Percentiles rank a stretch among this genome's conserved stretches.
Evolutionary conservation across 2,888 invertebrate genomes (phyloP).

Genomic region (Hermaeophaga mercurialis): DNA sequence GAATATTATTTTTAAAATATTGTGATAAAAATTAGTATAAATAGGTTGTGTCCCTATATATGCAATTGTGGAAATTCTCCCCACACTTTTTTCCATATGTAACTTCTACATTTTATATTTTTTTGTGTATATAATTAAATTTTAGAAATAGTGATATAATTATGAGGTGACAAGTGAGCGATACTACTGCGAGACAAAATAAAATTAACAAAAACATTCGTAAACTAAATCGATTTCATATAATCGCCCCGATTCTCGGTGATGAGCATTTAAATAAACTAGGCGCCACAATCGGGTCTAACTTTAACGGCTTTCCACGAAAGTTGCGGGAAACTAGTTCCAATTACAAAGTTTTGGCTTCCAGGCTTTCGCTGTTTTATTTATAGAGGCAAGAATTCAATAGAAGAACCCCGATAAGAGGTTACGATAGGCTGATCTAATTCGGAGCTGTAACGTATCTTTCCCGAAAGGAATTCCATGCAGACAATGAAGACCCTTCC

Average conservation of each 20-base stretch:
- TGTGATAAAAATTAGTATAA: too few species aligned
- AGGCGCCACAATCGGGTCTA: too few species aligned
- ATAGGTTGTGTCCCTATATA: too few species aligned
- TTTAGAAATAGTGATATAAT: too few species aligned
- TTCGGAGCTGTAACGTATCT: constrained; percentile 23
- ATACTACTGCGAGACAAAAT: too few species aligned
- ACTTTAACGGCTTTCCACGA: background rate
- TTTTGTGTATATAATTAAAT: too few species aligned
- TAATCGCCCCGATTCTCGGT: background rate
- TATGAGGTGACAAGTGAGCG: too few species aligned
- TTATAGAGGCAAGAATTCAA: constrained; percentile 22
- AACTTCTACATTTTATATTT: too few species aligned
- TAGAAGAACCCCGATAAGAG: constrained; percentile 20
- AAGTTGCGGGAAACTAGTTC: constrained; percentile 16
- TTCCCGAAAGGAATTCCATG: constrained; percentile 11
- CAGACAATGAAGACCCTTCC: constrained; percentile 20
- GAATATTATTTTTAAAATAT: too few species aligned
- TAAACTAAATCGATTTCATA: background rate
- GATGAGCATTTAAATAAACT: background rate
- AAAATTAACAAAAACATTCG: too few species aligned
- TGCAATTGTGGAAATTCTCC: too few species aligned
- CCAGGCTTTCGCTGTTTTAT: constrained; percentile 17
- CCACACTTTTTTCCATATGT: too few species aligned
- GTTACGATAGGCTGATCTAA: constrained; percentile 16
- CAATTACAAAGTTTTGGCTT: constrained; percentile 21